Conservation (phyloP, 2,113 vertebrate species). For the Neolamprologus caudopunctatus region DNA sequence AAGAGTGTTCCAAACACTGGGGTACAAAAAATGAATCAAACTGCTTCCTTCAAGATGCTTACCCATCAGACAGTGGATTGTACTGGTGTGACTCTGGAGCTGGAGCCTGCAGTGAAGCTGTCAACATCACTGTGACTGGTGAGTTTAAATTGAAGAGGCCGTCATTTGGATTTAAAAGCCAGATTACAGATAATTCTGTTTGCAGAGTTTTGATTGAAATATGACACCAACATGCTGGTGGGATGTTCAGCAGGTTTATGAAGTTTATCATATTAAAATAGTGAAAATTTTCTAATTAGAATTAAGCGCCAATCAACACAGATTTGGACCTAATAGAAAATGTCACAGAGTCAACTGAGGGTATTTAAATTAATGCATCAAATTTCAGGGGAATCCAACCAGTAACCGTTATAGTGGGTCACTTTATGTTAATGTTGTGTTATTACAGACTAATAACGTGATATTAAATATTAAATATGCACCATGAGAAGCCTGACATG, state of each 20-base stretch:
- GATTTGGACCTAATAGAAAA: accelerated
- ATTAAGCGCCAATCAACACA: neutral
- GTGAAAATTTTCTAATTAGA: neutral
- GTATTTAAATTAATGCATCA: neutral
- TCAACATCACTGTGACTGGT: neutral
- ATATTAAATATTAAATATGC: neutral
- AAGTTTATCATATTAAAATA: neutral
- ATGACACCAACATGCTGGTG: neutral
- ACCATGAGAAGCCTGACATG: neutral
- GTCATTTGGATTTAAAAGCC: neutral
- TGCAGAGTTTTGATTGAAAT: neutral
- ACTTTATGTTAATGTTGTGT: neutral
- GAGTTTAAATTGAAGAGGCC: neutral
- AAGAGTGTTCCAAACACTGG: neutral
- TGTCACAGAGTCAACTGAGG: accelerated
- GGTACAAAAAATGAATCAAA: neutral
- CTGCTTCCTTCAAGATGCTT: neutral
- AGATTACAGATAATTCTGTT: neutral
- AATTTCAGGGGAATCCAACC: neutral
- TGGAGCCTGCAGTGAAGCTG: neutral
- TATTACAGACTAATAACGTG: neutral
- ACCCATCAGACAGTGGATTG: neutral
- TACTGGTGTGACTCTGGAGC: slow-evolving; percentile 2
- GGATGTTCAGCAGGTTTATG: neutral
- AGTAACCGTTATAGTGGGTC: neutral